These are phyloP conservation scores for Tympanuchus pallidicinctus DNA, from an alignment of 2,113 vertebrate species.

Conservation along the genomic window DNA sequence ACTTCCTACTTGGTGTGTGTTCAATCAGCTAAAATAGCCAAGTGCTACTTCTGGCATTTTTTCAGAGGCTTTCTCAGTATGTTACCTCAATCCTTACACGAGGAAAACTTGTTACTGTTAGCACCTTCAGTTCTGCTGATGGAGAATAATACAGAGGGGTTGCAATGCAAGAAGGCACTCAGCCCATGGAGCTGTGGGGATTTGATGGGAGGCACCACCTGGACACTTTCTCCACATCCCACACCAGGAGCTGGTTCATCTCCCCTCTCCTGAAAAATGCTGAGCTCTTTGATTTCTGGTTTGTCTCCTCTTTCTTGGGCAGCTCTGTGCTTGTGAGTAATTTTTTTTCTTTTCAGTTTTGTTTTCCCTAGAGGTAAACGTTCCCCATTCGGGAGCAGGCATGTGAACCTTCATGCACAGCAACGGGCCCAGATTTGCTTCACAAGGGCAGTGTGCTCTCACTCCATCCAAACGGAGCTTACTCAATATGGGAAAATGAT, in stretches of 20 bases:
- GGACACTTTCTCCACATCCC: neutral
- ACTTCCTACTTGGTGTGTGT: neutral
- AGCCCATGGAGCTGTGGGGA: neutral
- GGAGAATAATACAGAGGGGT: neutral
- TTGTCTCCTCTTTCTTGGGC: neutral
- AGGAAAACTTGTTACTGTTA: neutral
- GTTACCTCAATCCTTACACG: neutral
- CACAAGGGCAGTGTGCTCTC: neutral
- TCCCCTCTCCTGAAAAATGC: rapidly evolving
- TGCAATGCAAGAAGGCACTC: neutral
- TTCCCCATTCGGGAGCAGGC: neutral
- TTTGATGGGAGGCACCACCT: neutral
- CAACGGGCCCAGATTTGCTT: neutral
- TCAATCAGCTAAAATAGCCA: neutral
- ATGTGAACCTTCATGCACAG: neutral
- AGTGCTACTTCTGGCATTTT: neutral
- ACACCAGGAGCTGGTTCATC: neutral
- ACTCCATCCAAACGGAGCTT: neutral
- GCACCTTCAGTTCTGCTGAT: neutral
- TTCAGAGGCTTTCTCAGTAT: neutral
- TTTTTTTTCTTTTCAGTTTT: neutral
- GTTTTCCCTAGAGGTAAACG: neutral
- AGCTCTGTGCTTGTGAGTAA: neutral
- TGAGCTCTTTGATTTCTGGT: neutral
- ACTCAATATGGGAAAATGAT: neutral